Evolutionary conservation across 2,113 vertebrate species (phyloP).

Genomic region (Etheostoma spectabile): DNA sequence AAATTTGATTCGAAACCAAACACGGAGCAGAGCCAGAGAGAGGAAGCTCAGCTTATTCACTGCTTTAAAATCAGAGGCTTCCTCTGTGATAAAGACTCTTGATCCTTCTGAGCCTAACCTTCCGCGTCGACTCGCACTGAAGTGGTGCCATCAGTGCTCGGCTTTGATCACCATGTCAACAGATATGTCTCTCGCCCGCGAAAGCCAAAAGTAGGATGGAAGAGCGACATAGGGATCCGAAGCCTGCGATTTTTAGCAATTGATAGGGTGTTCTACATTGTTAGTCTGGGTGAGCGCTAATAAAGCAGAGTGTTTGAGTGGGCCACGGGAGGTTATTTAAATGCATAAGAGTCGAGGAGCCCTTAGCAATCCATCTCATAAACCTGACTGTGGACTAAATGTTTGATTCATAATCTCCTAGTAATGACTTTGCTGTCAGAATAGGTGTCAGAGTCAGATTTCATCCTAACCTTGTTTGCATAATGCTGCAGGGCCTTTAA

Average conservation of each 20-base stretch:
- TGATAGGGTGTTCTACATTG: slow-evolving; percentile 62
- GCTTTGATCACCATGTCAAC: slow-evolving; percentile 67
- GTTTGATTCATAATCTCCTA: slow-evolving; percentile 71
- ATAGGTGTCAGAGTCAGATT: slow-evolving; percentile 68
- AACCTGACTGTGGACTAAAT: slow-evolving; percentile 64
- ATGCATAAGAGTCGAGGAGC: slow-evolving; percentile 72
- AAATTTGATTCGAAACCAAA: slow-evolving; percentile 68
- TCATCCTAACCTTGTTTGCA: slow-evolving; percentile 58
- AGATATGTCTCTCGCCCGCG: slow-evolving; percentile 22
- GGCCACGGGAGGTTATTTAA: slow-evolving; percentile 65
- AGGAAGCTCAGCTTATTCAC: background rate
- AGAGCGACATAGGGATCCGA: slow-evolving; percentile 21
- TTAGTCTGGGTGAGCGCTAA: slow-evolving; percentile 58
- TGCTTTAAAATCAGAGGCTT: slow-evolving; percentile 49
- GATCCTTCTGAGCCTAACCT: slow-evolving; percentile 54
- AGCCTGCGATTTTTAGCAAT: slow-evolving; percentile 56
- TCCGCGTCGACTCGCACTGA: slow-evolving; percentile 29
- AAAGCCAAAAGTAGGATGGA: slow-evolving; percentile 20
- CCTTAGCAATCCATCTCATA: slow-evolving; percentile 55
- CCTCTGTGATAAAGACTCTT: slow-evolving; percentile 50
- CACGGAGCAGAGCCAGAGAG: slow-evolving; percentile 36
- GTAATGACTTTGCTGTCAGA: slow-evolving; percentile 73
- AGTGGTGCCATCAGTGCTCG: slow-evolving; percentile 38
- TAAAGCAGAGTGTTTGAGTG: slow-evolving; percentile 60
- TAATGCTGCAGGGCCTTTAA: slow-evolving; percentile 30